Evolutionary conservation across 2,888 invertebrate species (phyloP), one percentile per base, ranked within the genome.

Genomic region (Drymonia ruficornis): DNA sequence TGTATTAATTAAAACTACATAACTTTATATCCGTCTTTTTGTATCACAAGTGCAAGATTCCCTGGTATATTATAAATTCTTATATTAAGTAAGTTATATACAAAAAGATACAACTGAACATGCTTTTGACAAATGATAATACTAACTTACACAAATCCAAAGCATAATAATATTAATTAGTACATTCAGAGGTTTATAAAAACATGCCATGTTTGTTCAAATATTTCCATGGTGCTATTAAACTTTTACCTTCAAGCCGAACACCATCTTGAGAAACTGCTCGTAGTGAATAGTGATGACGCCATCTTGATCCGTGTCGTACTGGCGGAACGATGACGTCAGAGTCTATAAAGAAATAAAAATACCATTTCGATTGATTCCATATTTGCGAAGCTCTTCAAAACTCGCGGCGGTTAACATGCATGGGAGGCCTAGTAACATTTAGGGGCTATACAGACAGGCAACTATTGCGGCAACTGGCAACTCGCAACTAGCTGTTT

Each of bases 271-370:
- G 56, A 99, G 94, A 87, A 99, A 99, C 83, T 99, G 98, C 89
- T 99, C 99, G 79, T 99, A 99, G 74, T 97, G 96, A 76, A 99
- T 98, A 52, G 97, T 97, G 66, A 99, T 98, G 53, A 98, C 95
- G n/a, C 99, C 99, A 88, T 98, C 98, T 91, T 97, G 96, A 81
- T 99, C 98, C 0, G 97, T 97, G 84, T 99, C 99, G 76, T 95
- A 95, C 67, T 96, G 96, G 54, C 97, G 94, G 86, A 99, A 99
- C 48, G 98, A 94, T 52, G 96, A 93, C 19, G 99, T 99, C 64
- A 99, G 86, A 0, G 97, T 98, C 98, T 99, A 93, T 49, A 95
- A 94, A 80, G 19, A 53, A 50, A 57, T 12, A 28, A 54, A 5
- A 34, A 47, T 44, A 15, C 36, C 5, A 19, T 36, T 12, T 4